These are phyloP conservation scores for Loriculus beryllinus DNA, from an alignment of 2,797 vertebrate species.

Conservation along the genomic window DNA sequence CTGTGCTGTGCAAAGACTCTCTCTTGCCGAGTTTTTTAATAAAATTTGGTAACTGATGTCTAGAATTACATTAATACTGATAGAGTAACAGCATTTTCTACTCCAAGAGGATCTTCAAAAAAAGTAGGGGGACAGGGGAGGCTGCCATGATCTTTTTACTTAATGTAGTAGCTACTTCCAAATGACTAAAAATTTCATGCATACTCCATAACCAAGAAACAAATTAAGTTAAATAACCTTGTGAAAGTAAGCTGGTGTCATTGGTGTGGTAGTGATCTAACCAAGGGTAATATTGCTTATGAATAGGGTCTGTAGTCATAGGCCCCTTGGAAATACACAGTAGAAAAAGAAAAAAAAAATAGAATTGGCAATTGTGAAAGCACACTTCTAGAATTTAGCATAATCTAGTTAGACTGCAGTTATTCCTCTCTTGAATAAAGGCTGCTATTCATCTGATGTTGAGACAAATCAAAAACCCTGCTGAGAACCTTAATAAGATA, in stretches of 20 bases:
- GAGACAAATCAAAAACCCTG: conserved; percentile 37
- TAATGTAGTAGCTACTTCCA: background rate
- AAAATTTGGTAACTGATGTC: background rate
- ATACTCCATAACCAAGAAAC: background rate
- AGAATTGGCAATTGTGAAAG: background rate
- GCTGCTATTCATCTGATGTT: conserved; percentile 38
- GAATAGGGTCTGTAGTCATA: background rate
- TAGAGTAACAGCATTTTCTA: background rate
- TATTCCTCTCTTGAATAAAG: conserved; percentile 34
- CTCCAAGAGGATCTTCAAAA: background rate
- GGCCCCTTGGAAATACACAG: background rate
- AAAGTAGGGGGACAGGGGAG: background rate
- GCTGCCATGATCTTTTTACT: background rate
- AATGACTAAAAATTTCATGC: background rate
- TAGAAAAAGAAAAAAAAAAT: background rate
- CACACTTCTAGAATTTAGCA: conserved; percentile 36
- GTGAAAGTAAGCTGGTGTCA: background rate
- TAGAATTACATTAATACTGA: background rate
- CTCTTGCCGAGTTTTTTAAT: background rate
- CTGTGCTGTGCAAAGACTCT: background rate
- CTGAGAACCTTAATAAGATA: conserved; percentile 66
- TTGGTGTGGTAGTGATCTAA: background rate
- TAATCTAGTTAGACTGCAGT: background rate
- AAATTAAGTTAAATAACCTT: conserved; percentile 1
- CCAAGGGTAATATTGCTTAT: background rate